Evolutionary conservation across 2,113 vertebrate genomes (phyloP).

Genomic region (Setophaga coronata): DNA sequence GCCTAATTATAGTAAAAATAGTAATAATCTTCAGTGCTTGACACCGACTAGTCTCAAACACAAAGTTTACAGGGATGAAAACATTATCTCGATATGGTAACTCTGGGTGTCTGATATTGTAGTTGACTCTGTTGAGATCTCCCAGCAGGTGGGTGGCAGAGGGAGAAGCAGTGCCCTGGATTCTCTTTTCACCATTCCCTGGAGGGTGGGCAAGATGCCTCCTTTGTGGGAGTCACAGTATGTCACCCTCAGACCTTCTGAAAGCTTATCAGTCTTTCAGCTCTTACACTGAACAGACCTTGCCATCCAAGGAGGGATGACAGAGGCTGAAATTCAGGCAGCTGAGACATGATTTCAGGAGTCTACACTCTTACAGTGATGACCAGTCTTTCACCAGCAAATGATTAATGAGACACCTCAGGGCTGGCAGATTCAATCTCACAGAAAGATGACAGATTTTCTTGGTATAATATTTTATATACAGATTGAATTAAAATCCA

Average conservation of each 20-base stretch:
- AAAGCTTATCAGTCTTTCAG: background rate
- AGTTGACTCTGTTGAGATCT: background rate
- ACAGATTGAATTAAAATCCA: background rate
- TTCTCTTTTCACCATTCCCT: accelerated
- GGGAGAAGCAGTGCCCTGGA: background rate
- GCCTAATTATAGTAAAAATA: background rate
- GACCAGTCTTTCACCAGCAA: background rate
- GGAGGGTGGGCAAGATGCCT: background rate
- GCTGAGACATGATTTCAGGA: background rate
- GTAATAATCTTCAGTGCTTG: background rate
- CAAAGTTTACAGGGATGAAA: background rate
- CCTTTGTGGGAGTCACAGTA: background rate
- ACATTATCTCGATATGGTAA: background rate
- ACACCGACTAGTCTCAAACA: background rate
- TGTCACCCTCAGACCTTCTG: background rate
- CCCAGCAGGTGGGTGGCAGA: background rate
- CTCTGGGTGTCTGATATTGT: background rate
- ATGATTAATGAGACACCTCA: background rate
- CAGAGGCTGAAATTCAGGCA: background rate
- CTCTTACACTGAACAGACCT: background rate
- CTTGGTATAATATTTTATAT: background rate
- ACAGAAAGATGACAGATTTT: background rate
- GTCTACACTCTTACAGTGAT: background rate
- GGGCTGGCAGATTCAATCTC: background rate
- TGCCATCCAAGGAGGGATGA: background rate